Base-by-base conservation (phyloP, 2,113 vertebrate genomes). In the Indicator indicator region DNA sequence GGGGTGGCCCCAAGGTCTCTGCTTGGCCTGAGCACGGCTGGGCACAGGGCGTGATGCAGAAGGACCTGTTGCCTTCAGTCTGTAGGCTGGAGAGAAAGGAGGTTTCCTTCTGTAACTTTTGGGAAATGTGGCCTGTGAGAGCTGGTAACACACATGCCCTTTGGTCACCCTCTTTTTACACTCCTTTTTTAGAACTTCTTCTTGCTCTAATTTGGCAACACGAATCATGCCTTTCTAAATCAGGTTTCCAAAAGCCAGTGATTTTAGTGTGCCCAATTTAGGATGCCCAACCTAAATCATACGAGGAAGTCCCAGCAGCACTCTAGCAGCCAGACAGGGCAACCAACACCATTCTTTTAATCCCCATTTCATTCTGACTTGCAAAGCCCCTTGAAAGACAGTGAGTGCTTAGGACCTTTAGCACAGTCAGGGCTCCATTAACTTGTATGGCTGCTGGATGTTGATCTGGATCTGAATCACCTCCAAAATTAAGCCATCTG, bases 391-490 rank as follows among this genome's bases (percentile, higher is more conserved):
- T 75, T 84, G 30, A 83, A n/a, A 78, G 55, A 38, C 23, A 32
- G 46, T 0, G 5, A 71, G 26, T 46, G 4, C 44, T 72, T 90
- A 70, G 86, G n/a, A 52, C 52, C 32, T 44, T 42, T 15, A 64
- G 70, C 50, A 56, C 19, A 6, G 30, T 65, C 17, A 21, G 58
- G 24, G 23, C 13, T 87, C 56, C 46, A 1, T 38, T 88, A 87
- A 82, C 14, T 83, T 2, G 1, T 19, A 32, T 5, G 17, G 30
- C 36, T 58, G 50, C 20, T 54, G 72, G 55, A 86, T 72, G 48
- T 72, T 96, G 62, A 55, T 72, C 40, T 88, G 71, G 54, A 56
- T 69, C 80, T 70, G 86, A 96, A 94, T 55, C 16, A 77, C 27
- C 91, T 65, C 28, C 40, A 64, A 89, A 83, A 58, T 32, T 5